Conservation (phyloP, 1,140 invertebrate species). For the Aphaenogaster rudis region DNA sequence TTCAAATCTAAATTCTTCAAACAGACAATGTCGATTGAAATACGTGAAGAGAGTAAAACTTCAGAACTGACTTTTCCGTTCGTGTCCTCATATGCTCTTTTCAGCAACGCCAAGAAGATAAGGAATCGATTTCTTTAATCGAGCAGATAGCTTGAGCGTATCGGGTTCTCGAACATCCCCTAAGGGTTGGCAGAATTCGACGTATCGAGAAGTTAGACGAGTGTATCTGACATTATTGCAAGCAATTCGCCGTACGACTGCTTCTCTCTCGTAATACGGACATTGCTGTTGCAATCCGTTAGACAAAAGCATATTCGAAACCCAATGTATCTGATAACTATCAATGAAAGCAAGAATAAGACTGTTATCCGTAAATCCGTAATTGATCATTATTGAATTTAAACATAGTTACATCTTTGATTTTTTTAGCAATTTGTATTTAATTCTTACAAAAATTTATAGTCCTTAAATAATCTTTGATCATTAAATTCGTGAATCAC, state of each 20-base stretch:
- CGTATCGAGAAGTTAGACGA: conserved; percentile 74
- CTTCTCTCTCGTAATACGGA: conserved; percentile 43
- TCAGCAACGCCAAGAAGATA: conserved; percentile 57
- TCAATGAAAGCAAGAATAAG: conserved; percentile 17
- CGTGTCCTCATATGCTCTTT: conserved; percentile 26
- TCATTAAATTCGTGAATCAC: neutral
- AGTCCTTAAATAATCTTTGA: neutral
- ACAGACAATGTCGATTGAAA: neutral
- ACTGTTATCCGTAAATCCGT: neutral
- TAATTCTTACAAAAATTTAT: neutral
- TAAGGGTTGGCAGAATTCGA: conserved; percentile 66
- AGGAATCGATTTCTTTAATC: conserved; percentile 74
- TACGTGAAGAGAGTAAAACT: neutral
- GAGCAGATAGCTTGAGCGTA: conserved; percentile 71
- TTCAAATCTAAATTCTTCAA: neutral
- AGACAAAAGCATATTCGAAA: conserved; percentile 47
- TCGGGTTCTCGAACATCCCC: conserved; percentile 66
- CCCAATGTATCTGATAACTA: conserved; percentile 17
- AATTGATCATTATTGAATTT: neutral
- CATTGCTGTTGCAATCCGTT: conserved; percentile 62
- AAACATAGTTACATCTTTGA: neutral
- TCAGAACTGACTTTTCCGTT: neutral
- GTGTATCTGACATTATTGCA: conserved; percentile 77
- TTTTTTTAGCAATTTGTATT: neutral
- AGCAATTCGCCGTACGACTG: conserved; percentile 69